Percentiles rank a stretch among this genome's conserved stretches.
phyloP scores from a whole-genome alignment of 2,888 invertebrate species.

The Chymomyza fuscimana region DNA sequence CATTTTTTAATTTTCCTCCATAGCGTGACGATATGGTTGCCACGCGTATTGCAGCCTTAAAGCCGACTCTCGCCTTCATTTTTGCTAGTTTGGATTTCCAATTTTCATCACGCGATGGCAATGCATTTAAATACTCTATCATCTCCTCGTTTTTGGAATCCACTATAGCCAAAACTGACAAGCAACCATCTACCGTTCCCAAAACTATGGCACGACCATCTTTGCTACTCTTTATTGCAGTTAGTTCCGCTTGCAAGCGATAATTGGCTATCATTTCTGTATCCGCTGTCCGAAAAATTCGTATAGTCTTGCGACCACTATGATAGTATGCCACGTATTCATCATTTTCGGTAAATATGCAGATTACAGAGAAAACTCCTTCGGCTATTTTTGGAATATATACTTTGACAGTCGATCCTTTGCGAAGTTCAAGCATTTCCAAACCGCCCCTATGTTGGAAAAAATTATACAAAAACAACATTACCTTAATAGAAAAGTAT shows the following conservation, averaged over 20 bases:
- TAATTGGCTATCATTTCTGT: constrained; percentile 96
- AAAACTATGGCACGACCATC: constrained; percentile 91
- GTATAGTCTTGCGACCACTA: constrained; percentile 93
- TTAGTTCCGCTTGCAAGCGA: constrained; percentile 92
- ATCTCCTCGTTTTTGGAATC: constrained; percentile 86
- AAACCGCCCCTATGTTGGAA: constrained; percentile 88
- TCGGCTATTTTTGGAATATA: constrained; percentile 97
- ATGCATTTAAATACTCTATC: constrained; percentile 83
- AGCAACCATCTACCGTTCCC: constrained; percentile 95
- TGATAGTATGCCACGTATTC: constrained; percentile 98
- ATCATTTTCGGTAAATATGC: constrained; percentile 95
- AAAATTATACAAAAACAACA: not conserved
- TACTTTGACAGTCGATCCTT: constrained; percentile 92
- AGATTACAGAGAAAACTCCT: constrained; percentile 97
- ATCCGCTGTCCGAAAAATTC: constrained; percentile 94
- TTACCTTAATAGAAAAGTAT: not conserved
- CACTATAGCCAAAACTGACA: constrained; percentile 91
- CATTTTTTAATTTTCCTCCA: constrained; percentile 58
- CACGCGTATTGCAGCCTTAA: constrained; percentile 85
- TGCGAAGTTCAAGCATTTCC: constrained; percentile 94
- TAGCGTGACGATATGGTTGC: constrained; percentile 81
- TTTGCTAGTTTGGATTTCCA: constrained; percentile 86
- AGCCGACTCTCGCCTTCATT: constrained; percentile 84
- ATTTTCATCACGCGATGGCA: constrained; percentile 86
- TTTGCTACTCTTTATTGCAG: constrained; percentile 87